These are phyloP conservation scores for Zapornia atra DNA, from an alignment of 2,113 vertebrate species.

Conservation along the genomic window DNA sequence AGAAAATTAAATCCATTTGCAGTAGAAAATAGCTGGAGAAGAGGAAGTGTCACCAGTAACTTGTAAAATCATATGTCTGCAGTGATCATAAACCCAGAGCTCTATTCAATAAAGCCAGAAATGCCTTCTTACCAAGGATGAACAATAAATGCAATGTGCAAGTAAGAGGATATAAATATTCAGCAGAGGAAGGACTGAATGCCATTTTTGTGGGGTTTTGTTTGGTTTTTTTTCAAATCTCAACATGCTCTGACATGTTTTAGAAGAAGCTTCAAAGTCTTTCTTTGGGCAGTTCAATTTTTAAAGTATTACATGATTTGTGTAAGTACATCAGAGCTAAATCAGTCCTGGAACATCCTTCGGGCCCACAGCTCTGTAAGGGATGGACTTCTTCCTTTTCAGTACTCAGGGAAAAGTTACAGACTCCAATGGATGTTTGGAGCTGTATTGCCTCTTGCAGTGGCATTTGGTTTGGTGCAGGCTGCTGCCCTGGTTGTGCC, in stretches of 20 bases:
- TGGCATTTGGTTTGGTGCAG: neutral
- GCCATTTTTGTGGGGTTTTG: neutral
- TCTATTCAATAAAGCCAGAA: conserved; percentile 1
- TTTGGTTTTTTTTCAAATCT: neutral
- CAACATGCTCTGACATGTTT: neutral
- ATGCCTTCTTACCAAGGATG: neutral
- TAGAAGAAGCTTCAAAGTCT: neutral
- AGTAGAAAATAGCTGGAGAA: neutral
- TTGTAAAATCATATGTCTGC: neutral
- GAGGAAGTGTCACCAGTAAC: neutral
- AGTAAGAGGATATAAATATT: conserved; percentile 33
- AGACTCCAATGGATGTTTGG: neutral
- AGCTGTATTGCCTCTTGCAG: rapidly evolving
- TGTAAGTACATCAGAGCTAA: neutral
- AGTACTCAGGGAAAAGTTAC: neutral
- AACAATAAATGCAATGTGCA: neutral
- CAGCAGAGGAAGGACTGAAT: neutral
- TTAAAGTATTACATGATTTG: neutral
- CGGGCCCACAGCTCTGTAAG: neutral
- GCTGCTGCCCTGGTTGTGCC: neutral
- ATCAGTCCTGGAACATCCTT: neutral
- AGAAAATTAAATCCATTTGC: neutral
- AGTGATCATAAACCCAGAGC: neutral
- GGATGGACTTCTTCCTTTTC: neutral
- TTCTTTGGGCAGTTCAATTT: neutral